Conservation (phyloP, 2,888 invertebrate species). For the Pasiphila rectangulata region DNA sequence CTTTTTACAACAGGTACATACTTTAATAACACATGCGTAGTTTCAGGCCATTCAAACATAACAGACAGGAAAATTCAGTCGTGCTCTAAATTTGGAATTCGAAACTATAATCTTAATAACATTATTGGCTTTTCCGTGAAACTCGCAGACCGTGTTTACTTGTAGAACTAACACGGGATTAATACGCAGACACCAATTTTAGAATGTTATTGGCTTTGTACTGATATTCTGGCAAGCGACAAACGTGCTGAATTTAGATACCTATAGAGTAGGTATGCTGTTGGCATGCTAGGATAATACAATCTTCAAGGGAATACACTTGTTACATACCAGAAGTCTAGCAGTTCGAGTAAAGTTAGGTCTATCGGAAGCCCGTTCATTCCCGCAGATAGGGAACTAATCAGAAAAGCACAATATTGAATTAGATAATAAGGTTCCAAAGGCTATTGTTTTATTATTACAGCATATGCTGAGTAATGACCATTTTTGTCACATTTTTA, state of each 20-base stretch:
- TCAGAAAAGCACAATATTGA: slow-evolving; percentile 37
- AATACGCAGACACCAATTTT: background rate
- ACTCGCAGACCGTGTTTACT: no score
- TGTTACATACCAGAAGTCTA: slow-evolving; percentile 69
- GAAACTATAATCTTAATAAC: no score
- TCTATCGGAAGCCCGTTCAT: slow-evolving; percentile 70
- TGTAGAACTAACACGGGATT: no score
- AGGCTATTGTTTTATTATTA: no score
- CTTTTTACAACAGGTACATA: background rate
- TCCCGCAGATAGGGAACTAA: slow-evolving; percentile 63
- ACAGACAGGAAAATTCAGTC: background rate
- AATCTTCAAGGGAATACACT: slow-evolving; percentile 5
- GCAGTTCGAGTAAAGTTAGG: slow-evolving; percentile 63
- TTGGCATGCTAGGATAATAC: slow-evolving; percentile 23
- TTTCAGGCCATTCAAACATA: background rate
- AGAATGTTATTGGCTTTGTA: background rate
- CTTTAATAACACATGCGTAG: background rate
- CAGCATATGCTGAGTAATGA: no score
- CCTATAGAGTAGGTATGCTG: background rate
- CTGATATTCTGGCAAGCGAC: background rate
- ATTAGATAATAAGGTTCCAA: slow-evolving; percentile 14
- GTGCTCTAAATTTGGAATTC: no score
- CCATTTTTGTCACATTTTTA: no score
- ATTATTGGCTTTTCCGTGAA: no score
- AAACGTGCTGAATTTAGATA: no score